Conservation (phyloP, 2,888 invertebrate genomes). For the Boloria selene region DNA sequence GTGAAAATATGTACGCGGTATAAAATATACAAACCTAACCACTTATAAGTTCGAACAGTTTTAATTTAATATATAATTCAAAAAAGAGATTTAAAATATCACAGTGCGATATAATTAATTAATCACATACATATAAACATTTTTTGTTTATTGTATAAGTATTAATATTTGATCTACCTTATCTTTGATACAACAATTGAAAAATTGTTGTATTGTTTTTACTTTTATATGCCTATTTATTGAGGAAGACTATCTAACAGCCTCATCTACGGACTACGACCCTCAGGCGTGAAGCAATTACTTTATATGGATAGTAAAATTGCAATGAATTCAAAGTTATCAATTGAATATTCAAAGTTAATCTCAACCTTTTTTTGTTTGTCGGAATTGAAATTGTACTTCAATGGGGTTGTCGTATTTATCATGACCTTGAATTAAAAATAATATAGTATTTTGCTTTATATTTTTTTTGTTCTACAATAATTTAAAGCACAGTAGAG, state of each 20-base stretch:
- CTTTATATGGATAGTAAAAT: too few species aligned
- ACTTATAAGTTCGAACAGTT: conserved; percentile 2
- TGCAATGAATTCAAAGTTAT: conserved; percentile 2
- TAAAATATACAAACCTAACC: neutral
- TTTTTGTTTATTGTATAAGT: neutral
- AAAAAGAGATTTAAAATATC: too few species aligned
- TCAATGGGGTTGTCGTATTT: too few species aligned
- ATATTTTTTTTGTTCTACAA: too few species aligned
- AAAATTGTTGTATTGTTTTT: neutral
- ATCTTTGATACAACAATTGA: neutral
- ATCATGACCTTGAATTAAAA: too few species aligned
- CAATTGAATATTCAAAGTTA: too few species aligned
- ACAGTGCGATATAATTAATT: too few species aligned
- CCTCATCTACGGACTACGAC: neutral
- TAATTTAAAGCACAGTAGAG: too few species aligned
- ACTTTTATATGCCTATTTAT: neutral
- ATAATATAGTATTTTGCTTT: too few species aligned
- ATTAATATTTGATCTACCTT: too few species aligned
- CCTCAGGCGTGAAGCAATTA: neutral
- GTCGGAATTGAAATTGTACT: too few species aligned
- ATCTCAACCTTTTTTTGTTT: too few species aligned
- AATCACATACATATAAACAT: neutral
- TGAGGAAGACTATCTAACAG: neutral
- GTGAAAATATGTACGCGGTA: neutral
- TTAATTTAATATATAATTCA: neutral